Conservation (phyloP, 2,888 invertebrate species). For the Eristalinus aeneus region DNA sequence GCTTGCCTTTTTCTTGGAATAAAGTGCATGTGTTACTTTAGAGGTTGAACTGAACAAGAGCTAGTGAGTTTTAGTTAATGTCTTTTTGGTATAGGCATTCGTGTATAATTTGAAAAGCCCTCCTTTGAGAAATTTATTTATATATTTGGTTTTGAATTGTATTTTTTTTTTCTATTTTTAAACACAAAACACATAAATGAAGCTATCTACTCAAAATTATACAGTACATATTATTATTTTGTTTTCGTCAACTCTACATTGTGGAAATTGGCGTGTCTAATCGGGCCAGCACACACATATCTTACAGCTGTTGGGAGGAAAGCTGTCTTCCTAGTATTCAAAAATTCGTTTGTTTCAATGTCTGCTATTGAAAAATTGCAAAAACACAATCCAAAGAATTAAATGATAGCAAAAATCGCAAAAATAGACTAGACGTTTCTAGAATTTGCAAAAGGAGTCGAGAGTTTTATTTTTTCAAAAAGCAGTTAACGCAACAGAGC, state of each 20-base stretch:
- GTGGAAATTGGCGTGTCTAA: slow-evolving; percentile 1
- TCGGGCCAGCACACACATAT: neutral
- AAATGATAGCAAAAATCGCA: too few relatives aligned
- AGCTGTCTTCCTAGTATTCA: too few relatives aligned
- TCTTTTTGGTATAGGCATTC: neutral
- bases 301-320: neutral
- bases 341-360: too few relatives aligned
- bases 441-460: too few relatives aligned
- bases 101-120: slow-evolving; percentile 12
- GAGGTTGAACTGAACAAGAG: slow-evolving; percentile 20
- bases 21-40: slow-evolving; percentile 20
- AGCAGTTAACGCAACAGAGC: too few relatives aligned
- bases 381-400: too few relatives aligned
- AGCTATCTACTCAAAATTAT: slow-evolving; percentile 21
- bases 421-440: too few relatives aligned
- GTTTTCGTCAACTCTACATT: neutral
- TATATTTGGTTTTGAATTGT: neutral
- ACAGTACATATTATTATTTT: neutral
- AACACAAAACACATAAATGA: slow-evolving; percentile 42
- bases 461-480: too few relatives aligned
- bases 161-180: neutral
- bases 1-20: neutral
- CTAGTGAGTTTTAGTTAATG: neutral
- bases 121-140: neutral
- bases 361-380: too few relatives aligned